A percentile compares a stretch with the other conserved stretches of the same genome.
Evolutionary conservation across 2,113 vertebrate species (phyloP).

Genomic region (Alouatta palliata): DNA sequence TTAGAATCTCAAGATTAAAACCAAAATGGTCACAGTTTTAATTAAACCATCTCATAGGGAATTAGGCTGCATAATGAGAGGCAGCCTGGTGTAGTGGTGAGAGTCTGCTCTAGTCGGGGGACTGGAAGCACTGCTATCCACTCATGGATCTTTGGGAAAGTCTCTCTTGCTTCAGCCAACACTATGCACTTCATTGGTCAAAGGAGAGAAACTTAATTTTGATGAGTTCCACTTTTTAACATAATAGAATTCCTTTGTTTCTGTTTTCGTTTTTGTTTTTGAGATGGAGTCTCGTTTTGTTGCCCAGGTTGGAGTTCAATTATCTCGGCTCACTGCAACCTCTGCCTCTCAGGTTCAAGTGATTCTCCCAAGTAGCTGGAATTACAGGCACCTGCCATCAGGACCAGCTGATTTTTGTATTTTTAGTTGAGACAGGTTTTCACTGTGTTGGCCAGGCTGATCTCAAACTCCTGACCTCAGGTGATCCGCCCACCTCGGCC

Average conservation of each 20-base stretch:
- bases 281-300: too few relatives aligned
- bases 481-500: too few relatives aligned
- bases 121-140: not conserved
- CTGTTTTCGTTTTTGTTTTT: not conserved
- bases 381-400: too few relatives aligned
- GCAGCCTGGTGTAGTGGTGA: not conserved
- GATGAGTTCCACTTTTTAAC: not conserved
- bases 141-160: rapidly evolving
- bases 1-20: conserved; percentile 67
- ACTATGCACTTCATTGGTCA: not conserved
- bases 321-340: too few relatives aligned
- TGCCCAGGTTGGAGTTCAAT: too few relatives aligned
- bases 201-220: not conserved
- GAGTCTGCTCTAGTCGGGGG: not conserved
- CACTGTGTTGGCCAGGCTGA: too few relatives aligned
- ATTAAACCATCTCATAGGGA: conserved; percentile 54
- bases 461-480: too few relatives aligned
- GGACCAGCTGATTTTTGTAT: too few relatives aligned
- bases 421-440: too few relatives aligned
- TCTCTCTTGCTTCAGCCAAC: not conserved
- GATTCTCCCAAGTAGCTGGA: too few relatives aligned
- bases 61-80: conserved; percentile 40
- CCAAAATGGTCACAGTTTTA: conserved; percentile 47
- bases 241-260: not conserved
- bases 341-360: too few relatives aligned